Conservation (phyloP, 2,888 invertebrate genomes). For the Disparrhopalites patrizii region DNA sequence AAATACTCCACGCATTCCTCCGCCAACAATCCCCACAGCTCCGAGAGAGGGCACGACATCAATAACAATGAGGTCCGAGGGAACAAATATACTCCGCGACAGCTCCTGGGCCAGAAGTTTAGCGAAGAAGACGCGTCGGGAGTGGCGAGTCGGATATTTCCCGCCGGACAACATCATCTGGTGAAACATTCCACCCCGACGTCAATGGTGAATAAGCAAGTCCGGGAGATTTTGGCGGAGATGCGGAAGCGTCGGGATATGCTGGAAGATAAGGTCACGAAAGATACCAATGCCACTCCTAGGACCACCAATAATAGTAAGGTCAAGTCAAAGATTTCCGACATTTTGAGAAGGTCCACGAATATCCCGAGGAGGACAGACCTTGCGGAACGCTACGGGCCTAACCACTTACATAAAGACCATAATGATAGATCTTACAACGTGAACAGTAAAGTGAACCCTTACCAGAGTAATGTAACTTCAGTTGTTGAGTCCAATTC, state of each 20-base stretch:
- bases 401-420: not conserved
- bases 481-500: not conserved
- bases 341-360: not conserved
- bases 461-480: not conserved
- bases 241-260: constrained; percentile 23
- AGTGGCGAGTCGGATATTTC: not conserved
- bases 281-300: constrained; percentile 9
- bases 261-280: constrained; percentile 17
- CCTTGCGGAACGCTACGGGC: not conserved
- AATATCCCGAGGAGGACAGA: not conserved
- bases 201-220: constrained; percentile 17
- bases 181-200: not conserved
- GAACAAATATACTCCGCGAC: not conserved
- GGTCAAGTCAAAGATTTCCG: not conserved
- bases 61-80: not conserved
- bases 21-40: no score
- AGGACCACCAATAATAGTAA: not conserved
- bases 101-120: not conserved
- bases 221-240: constrained; percentile 23
- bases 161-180: not conserved
- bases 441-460: not conserved
- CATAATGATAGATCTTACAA: not conserved
- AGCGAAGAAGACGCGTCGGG: not conserved
- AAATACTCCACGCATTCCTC: not conserved
- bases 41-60: no score